Evolutionary conservation across 1,140 invertebrate species (phyloP), one percentile per base, ranked within the genome.

Genomic region (Bursaphelenchus mucronatus): DNA sequence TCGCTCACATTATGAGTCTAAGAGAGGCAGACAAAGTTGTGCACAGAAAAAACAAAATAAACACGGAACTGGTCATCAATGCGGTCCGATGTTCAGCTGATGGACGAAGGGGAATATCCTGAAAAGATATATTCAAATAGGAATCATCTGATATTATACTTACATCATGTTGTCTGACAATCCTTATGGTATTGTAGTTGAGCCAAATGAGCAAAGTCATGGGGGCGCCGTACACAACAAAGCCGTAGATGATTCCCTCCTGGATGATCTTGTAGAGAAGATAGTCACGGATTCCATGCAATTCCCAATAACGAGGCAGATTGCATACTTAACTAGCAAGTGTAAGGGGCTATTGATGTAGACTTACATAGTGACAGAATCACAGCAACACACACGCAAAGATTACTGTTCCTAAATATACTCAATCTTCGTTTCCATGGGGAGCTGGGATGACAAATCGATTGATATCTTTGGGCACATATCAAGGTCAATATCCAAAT

Each of bases 31-130:
- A 45, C 50, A 71, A 41, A 8, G 70, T 71, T 13, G 71, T 71
- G 47, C 55, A 71, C 13, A 75, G 44, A 49, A 73, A 72, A 41
- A 71, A 71, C n/a, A 64, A 64, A 45, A 70, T 51, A 58, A 71
- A 71, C 17, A 71, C 66, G 50, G 11, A 41, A 52, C 68, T 41
- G 13, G 70, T 71, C 70, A 71, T 71, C 21, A 63, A 41, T 11
- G 71, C 71, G 15, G 71, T 74, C 46, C 70, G 58, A 54, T 71
- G 67, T 52, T 71, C 70, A n/a, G 70, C 72, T 11, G 64, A 40
- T 19, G 67, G 56, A 30, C 71, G 56, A 39, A 64, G 41, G 15
- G 47, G 15, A 13, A 11, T 19, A 40, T 64, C 10, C 13, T 66
- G 43, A n/a, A 13, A 64, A 13, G 13, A 39, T 45, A 19, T 21